Conservation (phyloP, 2,888 invertebrate genomes). For the Andrena flavipes region DNA sequence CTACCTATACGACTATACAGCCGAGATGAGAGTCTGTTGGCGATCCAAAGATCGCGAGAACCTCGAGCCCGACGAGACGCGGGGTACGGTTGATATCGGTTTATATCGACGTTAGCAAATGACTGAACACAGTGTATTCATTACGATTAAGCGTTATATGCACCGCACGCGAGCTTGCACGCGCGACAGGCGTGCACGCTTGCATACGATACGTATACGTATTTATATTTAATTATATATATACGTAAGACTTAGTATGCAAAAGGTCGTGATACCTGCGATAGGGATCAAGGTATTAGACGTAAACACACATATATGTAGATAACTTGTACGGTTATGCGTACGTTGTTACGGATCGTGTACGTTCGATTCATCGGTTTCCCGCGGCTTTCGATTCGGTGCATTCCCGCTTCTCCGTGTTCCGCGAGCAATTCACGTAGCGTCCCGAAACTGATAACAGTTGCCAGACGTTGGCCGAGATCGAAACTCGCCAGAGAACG, state of each 20-base stretch:
- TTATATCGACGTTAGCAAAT: constrained; percentile 73
- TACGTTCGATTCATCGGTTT: not conserved
- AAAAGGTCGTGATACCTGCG: constrained; percentile 71
- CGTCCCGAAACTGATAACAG: not conserved
- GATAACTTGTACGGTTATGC: constrained; percentile 60
- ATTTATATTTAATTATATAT: constrained; percentile 51
- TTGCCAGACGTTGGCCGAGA: no score
- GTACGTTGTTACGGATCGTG: constrained; percentile 6
- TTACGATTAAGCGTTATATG: constrained; percentile 62
- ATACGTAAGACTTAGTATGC: constrained; percentile 64
- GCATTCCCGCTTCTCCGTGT: not conserved
- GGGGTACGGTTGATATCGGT: constrained; percentile 50
- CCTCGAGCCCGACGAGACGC: constrained; percentile 41
- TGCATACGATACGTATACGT: not conserved
- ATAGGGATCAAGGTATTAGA: constrained; percentile 77
- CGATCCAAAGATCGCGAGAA: constrained; percentile 22
- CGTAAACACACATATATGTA: constrained; percentile 32
- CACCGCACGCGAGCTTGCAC: constrained; percentile 15
- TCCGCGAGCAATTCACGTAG: no score
- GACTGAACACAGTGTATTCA: constrained; percentile 76
- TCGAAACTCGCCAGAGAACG: no score
- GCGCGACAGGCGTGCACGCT: not conserved
- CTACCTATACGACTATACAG: no score
- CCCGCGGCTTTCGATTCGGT: not conserved
- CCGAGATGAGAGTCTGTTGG: not conserved